Percentiles rank a stretch among this genome's conserved stretches.
Conservation (phyloP, 2,113 vertebrate species). For the Camelus dromedarius region DNA sequence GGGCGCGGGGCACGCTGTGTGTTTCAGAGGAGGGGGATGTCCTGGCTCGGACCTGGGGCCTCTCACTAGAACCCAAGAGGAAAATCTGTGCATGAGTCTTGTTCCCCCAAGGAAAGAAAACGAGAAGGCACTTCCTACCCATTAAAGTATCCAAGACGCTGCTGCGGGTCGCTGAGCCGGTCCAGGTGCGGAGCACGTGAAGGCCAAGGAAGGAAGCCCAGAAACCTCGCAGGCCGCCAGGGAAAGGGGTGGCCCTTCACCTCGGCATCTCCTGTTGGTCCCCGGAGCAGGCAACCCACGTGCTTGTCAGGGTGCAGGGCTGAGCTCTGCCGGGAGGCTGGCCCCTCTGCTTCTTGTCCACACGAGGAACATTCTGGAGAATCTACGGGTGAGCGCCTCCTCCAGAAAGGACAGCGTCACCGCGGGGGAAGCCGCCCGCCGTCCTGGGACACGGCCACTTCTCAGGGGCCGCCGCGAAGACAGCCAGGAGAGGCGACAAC, state of each 20-base stretch:
- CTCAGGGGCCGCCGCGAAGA: not conserved
- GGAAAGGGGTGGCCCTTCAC: not conserved
- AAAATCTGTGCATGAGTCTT: constrained; percentile 60
- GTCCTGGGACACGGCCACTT: no score
- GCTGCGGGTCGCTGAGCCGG: constrained; percentile 21
- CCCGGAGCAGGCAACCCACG: not conserved
- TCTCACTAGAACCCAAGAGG: constrained; percentile 70
- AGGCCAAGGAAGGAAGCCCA: constrained; percentile 35
- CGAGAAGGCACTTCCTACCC: constrained; percentile 78
- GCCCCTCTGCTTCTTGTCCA: not conserved
- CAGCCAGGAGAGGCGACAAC: not conserved
- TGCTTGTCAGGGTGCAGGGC: not conserved
- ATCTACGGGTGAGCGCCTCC: not conserved
- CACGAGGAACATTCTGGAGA: not conserved
- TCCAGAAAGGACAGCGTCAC: not conserved
- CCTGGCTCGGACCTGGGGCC: constrained; percentile 48
- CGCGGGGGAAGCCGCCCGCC: not conserved
- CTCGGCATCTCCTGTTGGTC: constrained; percentile 19
- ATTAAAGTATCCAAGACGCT: constrained; percentile 71
- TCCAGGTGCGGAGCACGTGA: constrained; percentile 75
- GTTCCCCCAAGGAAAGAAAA: constrained; percentile 80
- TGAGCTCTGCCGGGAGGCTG: not conserved
- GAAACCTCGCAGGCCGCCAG: constrained; percentile 48
- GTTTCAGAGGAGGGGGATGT: not conserved
- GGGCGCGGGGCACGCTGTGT: not conserved